These are phyloP conservation scores for Hymenochirus boettgeri DNA, from an alignment of 2,113 vertebrate genomes.

Conservation along the genomic window DNA sequence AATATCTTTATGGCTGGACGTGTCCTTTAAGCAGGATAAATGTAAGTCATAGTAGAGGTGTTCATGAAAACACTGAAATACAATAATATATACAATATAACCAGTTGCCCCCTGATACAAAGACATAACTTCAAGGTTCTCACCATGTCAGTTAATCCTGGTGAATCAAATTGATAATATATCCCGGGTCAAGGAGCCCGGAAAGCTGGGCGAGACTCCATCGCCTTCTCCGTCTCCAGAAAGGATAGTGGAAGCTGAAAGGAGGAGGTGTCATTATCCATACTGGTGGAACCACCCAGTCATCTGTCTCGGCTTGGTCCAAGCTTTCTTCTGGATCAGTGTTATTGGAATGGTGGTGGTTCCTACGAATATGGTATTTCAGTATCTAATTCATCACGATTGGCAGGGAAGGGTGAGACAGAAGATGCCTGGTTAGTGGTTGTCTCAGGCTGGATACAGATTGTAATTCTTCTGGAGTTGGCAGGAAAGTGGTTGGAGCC, in stretches of 20 bases:
- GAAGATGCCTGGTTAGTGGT: constrained; percentile 44
- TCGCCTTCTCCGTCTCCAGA: constrained; percentile 89
- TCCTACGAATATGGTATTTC: constrained; percentile 47
- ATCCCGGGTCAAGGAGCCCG: constrained; percentile 73
- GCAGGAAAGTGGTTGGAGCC: constrained; percentile 44
- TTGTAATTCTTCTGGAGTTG: constrained; percentile 46
- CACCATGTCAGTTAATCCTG: constrained; percentile 80
- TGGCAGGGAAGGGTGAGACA: constrained; percentile 46
- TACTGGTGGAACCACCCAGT: constrained; percentile 59
- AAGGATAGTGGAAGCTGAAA: constrained; percentile 81
- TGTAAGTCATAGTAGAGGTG: too few species aligned
- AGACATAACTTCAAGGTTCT: constrained; percentile 46
- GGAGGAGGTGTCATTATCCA: constrained; percentile 74
- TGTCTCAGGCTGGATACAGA: constrained; percentile 45
- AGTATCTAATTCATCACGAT: constrained; percentile 52
- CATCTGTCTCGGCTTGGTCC: constrained; percentile 61
- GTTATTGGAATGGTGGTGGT: constrained; percentile 46
- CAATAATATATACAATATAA: too few species aligned
- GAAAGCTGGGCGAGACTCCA: constrained; percentile 67
- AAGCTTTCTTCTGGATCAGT: constrained; percentile 49
- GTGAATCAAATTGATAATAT: constrained; percentile 83
- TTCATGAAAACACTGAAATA: too few species aligned
- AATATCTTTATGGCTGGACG: too few species aligned
- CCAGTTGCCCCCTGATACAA: too few species aligned
- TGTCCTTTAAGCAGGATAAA: too few species aligned